phyloP scores from a whole-genome alignment of 1,140 invertebrate species.

The Asbolus verrucosus region DNA sequence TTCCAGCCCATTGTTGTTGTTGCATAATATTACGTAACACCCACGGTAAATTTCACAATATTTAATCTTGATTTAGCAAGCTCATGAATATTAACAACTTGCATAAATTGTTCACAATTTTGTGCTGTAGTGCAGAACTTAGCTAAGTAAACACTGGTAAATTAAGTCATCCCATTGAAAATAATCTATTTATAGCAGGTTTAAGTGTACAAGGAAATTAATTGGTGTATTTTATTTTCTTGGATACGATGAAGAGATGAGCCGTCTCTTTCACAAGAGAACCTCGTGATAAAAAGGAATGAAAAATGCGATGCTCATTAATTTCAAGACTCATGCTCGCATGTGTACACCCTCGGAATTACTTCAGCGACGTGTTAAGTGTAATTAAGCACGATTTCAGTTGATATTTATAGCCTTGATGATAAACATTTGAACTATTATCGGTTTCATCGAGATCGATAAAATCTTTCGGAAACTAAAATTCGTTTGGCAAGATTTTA shows the following conservation, averaged over 20 bases:
- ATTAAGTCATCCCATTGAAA: conserved; percentile 4
- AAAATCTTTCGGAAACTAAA: conserved; percentile 11
- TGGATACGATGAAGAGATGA: neutral
- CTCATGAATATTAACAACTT: conserved; percentile 24
- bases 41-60: no score
- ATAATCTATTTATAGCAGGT: conserved; percentile 13
- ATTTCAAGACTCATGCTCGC: neutral
- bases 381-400: no score
- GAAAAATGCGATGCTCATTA: conserved; percentile 14
- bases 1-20: neutral
- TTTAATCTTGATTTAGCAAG: conserved; percentile 1
- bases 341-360: neutral
- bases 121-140: neutral
- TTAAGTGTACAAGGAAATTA: conserved; percentile 21
- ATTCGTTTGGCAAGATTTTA: conserved; percentile 22
- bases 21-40: neutral
- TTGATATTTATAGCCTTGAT: no score
- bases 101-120: conserved; percentile 3
- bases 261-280: neutral
- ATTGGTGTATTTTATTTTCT: conserved; percentile 15
- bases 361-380: no score
- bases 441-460: neutral
- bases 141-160: neutral
- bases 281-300: neutral
- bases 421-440: neutral